phyloP scores from a whole-genome alignment of 2,797 vertebrate species.

The Lutjanus argentimaculatus region DNA sequence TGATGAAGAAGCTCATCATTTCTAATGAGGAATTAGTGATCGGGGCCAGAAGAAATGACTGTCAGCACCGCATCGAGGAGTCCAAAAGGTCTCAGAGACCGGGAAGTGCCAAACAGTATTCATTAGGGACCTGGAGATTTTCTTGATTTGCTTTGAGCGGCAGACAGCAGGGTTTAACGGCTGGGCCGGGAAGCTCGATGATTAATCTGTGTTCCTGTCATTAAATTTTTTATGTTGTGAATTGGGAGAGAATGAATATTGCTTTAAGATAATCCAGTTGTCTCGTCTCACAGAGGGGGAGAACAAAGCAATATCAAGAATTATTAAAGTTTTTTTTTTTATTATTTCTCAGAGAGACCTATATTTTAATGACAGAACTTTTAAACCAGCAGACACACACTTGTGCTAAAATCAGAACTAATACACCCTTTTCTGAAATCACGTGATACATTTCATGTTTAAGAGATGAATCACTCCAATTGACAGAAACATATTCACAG shows the following conservation, averaged over 20 bases:
- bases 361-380: conserved; percentile 58
- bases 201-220: conserved; percentile 67
- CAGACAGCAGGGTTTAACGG: conserved; percentile 52
- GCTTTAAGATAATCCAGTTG: conserved; percentile 66
- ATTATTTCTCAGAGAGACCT: conserved; percentile 13
- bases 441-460: conserved; percentile 74
- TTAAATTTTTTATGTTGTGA: conserved; percentile 55
- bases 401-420: conserved; percentile 67
- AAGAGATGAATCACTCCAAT: conserved; percentile 85
- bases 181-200: conserved; percentile 38
- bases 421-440: conserved; percentile 61
- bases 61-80: conserved; percentile 70
- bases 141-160: conserved; percentile 60
- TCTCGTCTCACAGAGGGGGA: conserved; percentile 29
- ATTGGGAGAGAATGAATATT: conserved; percentile 61
- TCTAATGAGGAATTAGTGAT: conserved; percentile 89
- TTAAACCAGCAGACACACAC: conserved; percentile 45
- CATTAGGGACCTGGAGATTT: conserved; percentile 68
- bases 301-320: conserved; percentile 64
- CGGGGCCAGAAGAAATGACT: conserved; percentile 77
- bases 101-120: conserved; percentile 74
- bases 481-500: conserved; percentile 88
- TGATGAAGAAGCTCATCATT: conserved; percentile 89
- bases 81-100: conserved; percentile 70
- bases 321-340: conserved; percentile 41